These are phyloP conservation scores for Teleogryllus oceanicus DNA, from an alignment of 2,888 invertebrate species.

Conservation along the genomic window DNA sequence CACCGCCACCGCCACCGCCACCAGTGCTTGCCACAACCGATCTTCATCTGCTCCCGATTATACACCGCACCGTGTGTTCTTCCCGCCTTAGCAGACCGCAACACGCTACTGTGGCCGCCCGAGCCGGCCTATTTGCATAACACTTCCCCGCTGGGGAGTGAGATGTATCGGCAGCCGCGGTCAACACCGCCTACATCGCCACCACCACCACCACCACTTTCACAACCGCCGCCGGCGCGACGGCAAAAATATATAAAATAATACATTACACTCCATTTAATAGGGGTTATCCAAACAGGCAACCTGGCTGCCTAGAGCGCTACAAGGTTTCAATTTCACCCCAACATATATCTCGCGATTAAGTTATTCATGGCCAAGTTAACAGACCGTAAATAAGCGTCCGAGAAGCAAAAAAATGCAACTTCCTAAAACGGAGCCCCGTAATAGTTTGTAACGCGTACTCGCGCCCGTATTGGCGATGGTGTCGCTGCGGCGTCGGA, in stretches of 20 bases:
- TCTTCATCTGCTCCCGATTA: conserved; percentile 18
- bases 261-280: conserved; percentile 18
- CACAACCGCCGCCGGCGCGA: neutral
- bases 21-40: neutral
- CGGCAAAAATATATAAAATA: conserved; percentile 10
- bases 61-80: neutral
- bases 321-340: neutral
- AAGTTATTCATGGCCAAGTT: neutral
- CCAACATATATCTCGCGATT: conserved; percentile 7
- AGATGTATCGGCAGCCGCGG: neutral
- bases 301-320: neutral
- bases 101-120: neutral
- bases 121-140: neutral
- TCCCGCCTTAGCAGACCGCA: conserved; percentile 7
- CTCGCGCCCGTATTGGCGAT: neutral
- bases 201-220: neutral
- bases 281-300: neutral
- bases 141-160: neutral
- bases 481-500: neutral
- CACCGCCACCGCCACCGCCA: no score
- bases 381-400: neutral
- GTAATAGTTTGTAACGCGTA: conserved; percentile 9
- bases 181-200: neutral
- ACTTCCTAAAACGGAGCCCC: neutral
- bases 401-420: neutral